Evolutionary conservation across 2,797 vertebrate species (phyloP).

Genomic region (Percopsis omiscomaycus): DNA sequence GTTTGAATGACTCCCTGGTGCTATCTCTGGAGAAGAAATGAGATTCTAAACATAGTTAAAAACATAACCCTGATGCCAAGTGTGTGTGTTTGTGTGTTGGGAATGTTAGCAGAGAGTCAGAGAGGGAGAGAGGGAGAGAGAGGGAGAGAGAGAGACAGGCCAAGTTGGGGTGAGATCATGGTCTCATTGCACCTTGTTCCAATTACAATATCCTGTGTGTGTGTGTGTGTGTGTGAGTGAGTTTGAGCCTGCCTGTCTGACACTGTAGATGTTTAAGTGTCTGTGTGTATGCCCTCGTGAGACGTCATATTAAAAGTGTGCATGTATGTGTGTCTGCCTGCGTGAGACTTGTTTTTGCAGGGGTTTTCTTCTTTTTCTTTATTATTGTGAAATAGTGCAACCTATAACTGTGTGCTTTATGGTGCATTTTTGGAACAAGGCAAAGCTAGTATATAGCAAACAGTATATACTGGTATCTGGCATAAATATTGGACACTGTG

Average conservation of each 20-base stretch:
- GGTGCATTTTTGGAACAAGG: too few relatives aligned
- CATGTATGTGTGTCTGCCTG: too few relatives aligned
- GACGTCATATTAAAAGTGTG: too few relatives aligned
- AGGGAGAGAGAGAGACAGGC: conserved; percentile 51
- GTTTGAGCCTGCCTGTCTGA: not conserved
- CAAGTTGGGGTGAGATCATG: conserved; percentile 74
- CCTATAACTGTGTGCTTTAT: too few relatives aligned
- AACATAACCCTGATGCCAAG: conserved; percentile 21
- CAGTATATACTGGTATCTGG: too few relatives aligned
- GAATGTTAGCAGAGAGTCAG: conserved; percentile 18
- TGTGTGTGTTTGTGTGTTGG: conserved; percentile 12
- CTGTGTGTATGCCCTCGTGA: too few relatives aligned
- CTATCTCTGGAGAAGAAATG: conserved; percentile 57
- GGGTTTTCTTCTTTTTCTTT: too few relatives aligned
- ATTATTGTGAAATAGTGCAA: too few relatives aligned
- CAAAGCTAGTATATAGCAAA: too few relatives aligned
- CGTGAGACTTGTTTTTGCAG: too few relatives aligned
- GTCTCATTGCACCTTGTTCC: conserved; percentile 77
- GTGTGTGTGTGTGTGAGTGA: conserved; percentile 28
- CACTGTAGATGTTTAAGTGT: conserved; percentile 29
- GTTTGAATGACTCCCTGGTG: conserved; percentile 47
- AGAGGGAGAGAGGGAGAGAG: conserved; percentile 25
- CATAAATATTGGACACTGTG: too few relatives aligned
- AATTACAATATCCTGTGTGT: conserved; percentile 76
- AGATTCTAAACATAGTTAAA: conserved; percentile 60